Percentiles rank a stretch among this genome's conserved stretches.
phyloP scores from a whole-genome alignment of 23 tunicate genomes.

The Clavelina lepadiformis region DNA sequence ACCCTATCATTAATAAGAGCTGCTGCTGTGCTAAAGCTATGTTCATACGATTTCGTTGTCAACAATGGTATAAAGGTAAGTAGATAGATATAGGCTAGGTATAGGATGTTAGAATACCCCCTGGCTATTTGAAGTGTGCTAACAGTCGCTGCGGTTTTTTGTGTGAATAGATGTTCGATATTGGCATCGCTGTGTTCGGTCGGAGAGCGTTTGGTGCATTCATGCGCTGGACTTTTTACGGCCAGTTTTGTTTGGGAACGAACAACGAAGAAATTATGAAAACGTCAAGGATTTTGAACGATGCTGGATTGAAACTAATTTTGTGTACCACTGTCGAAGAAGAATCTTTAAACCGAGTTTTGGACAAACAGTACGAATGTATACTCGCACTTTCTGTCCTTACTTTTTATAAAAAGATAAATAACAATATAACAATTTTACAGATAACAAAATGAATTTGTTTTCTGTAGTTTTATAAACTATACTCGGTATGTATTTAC shows the following conservation, averaged over 20 bases:
- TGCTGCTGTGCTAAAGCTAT: conserved; percentile 1
- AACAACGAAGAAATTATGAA: neutral
- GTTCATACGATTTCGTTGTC: neutral
- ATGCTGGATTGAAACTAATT: neutral
- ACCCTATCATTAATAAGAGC: no score
- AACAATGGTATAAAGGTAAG: conserved; percentile 10
- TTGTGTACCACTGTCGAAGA: conserved; percentile 10
- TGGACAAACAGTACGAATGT: no score
- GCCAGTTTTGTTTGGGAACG: conserved; percentile 7
- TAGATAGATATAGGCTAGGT: neutral
- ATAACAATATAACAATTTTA: no score
- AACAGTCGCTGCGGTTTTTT: neutral
- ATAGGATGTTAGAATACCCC: neutral
- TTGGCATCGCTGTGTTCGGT: conserved; percentile 2
- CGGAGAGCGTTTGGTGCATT: neutral
- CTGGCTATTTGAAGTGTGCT: neutral
- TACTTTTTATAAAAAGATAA: no score
- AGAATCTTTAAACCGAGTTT: no score
- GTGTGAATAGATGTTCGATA: neutral
- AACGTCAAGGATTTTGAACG: neutral
- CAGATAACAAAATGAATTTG: no score
- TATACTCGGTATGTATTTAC: no score
- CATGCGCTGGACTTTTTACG: conserved; percentile 9
- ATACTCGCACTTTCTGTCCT: no score
- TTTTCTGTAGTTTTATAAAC: no score